Evolutionary conservation across 2,888 invertebrate species (phyloP).

Genomic region (Catocala nupta): DNA sequence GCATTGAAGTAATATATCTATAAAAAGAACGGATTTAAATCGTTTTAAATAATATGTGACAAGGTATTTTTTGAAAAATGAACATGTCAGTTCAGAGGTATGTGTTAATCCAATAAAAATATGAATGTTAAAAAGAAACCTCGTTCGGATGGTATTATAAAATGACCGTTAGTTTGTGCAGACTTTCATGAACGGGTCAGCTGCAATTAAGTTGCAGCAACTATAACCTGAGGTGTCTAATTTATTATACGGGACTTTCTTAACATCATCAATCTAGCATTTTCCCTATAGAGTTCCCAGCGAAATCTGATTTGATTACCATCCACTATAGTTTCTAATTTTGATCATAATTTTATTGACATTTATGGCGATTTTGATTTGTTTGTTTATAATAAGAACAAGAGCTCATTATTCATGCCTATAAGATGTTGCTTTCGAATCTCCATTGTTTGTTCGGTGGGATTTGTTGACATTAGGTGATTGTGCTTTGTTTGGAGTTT

Average conservation of each 20-base stretch:
- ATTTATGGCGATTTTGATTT: neutral
- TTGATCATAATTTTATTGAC: no score
- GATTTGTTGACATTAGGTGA: conserved; percentile 31
- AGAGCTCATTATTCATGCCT: conserved; percentile 22
- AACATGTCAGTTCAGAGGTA: no score
- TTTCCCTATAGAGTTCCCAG: no score
- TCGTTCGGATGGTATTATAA: neutral
- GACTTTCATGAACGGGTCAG: conserved; percentile 31
- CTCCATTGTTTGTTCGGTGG: conserved; percentile 29
- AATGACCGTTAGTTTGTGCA: conserved; percentile 19
- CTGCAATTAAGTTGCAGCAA: conserved; percentile 25
- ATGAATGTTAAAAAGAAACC: conserved; percentile 9
- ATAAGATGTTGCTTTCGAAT: conserved; percentile 24
- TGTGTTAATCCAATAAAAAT: neutral
- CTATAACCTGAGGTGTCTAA: conserved; percentile 3
- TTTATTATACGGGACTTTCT: conserved; percentile 6
- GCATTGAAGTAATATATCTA: no score
- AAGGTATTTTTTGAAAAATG: no score
- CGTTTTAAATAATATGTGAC: no score
- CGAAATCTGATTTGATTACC: no score
- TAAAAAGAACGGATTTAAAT: no score
- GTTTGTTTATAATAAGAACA: neutral
- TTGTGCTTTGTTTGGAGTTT: conserved; percentile 31
- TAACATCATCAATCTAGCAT: no score
- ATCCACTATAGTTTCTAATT: no score